Evolutionary conservation across 37 sponge, comb jelly and placozoan genomes (phyloP).

Genomic region (Halisarca cf. caerulea): DNA sequence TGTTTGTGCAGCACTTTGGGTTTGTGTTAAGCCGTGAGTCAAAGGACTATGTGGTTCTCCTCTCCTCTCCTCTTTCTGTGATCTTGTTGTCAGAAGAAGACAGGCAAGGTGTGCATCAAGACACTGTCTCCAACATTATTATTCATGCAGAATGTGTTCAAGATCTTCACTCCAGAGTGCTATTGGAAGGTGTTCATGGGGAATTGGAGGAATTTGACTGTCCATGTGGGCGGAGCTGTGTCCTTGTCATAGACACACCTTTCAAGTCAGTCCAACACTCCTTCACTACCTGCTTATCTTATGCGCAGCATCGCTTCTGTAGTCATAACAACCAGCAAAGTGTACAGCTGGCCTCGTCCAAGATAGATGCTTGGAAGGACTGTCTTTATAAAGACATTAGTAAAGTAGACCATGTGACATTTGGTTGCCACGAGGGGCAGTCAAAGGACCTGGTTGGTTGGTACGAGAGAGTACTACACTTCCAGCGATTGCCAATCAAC

Average conservation of each 20-base stretch:
- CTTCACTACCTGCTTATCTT: slow-evolving; percentile 1
- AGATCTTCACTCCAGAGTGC: background rate
- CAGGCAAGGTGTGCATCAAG: background rate
- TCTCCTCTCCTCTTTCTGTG: too few relatives aligned
- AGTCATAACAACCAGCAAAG: background rate
- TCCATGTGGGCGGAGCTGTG: background rate
- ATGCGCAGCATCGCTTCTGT: background rate
- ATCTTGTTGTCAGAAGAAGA: too few relatives aligned
- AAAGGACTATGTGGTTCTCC: too few relatives aligned
- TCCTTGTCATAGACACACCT: background rate
- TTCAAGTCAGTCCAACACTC: slow-evolving; percentile 20
- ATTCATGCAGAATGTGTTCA: background rate
- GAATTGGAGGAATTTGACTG: background rate
- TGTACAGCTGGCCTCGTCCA: background rate
- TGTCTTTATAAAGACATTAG: background rate
- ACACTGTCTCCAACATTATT: background rate
- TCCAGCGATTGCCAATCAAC: slow-evolving; percentile 10
- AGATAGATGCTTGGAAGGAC: slow-evolving; percentile 23
- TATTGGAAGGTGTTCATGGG: background rate
- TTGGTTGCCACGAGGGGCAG: slow-evolving; percentile 14
- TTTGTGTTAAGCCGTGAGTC: too few relatives aligned
- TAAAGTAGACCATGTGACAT: slow-evolving; percentile 48
- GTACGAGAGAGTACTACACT: slow-evolving; percentile 36
- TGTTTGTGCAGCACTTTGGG: too few relatives aligned
- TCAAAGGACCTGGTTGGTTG: slow-evolving; percentile 17